Percentiles rank a stretch among this genome's conserved stretches.
Conservation (phyloP, 2,113 vertebrate species). For the Orycteropus afer region DNA sequence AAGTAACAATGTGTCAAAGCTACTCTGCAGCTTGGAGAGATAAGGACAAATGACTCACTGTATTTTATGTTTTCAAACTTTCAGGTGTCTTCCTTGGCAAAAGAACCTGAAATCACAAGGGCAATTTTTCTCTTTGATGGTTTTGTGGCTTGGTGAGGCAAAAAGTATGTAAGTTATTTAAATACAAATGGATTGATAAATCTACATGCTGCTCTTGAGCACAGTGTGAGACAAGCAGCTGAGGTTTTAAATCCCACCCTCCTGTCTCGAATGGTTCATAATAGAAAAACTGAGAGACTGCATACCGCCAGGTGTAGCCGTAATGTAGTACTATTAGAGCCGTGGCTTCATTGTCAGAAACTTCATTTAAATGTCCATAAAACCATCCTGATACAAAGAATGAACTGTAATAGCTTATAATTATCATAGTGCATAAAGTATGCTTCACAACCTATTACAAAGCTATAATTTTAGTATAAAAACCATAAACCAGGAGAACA, state of each 20-base stretch:
- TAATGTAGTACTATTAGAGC: background rate
- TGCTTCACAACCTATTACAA: slow-evolving; percentile 67
- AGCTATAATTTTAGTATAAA: slow-evolving; percentile 69
- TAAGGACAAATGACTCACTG: background rate
- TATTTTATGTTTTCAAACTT: background rate
- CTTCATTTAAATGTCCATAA: slow-evolving; percentile 75
- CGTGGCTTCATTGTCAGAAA: slow-evolving; percentile 66
- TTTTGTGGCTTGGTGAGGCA: slow-evolving; percentile 34
- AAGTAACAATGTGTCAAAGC: background rate
- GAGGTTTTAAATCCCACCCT: background rate
- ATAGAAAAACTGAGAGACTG: background rate
- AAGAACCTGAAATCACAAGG: background rate
- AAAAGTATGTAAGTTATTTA: slow-evolving; percentile 58
- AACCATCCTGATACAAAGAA: slow-evolving; percentile 71
- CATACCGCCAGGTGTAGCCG: slow-evolving; percentile 9
- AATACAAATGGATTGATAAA: slow-evolving; percentile 71
- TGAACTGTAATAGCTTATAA: slow-evolving; percentile 78
- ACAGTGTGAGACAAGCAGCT: background rate
- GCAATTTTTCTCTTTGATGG: slow-evolving; percentile 28
- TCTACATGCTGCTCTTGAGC: background rate
- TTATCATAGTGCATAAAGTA: slow-evolving; percentile 68
- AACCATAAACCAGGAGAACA: slow-evolving; percentile 64
- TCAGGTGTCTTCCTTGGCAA: slow-evolving; percentile 51
- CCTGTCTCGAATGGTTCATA: slow-evolving; percentile 36
- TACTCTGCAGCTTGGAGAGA: fast-evolving